phyloP scores from a whole-genome alignment of 1,140 invertebrate genomes.

The Cotesia glomerata region DNA sequence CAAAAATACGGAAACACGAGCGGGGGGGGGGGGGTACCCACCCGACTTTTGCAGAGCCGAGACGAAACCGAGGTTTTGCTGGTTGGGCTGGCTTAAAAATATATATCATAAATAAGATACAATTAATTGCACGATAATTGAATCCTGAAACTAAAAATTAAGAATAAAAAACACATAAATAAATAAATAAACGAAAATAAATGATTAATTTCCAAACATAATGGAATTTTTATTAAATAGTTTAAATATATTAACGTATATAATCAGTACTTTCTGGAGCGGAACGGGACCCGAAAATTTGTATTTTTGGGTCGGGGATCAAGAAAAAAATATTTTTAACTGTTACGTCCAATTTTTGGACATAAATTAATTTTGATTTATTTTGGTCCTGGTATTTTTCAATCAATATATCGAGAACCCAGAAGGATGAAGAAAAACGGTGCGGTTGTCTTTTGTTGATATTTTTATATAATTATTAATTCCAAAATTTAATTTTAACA shows the following conservation, averaged over 20 bases:
- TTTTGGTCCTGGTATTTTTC: no score
- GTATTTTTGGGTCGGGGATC: conserved; percentile 1
- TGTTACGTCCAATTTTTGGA: no score
- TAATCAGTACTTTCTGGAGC: neutral
- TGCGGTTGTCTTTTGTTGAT: no score
- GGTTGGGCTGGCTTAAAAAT: neutral
- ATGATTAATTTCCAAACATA: neutral
- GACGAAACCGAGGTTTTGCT: neutral
- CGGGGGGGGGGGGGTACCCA: neutral
- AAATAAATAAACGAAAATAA: neutral
- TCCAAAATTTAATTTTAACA: no score
- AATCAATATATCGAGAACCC: no score
- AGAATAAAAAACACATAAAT: neutral
- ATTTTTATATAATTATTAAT: no score
- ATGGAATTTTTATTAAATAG: neutral
- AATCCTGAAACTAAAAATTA: neutral
- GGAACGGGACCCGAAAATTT: neutral
- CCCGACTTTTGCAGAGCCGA: neutral
- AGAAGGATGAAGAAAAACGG: no score
- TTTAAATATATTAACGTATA: neutral
- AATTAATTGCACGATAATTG: neutral
- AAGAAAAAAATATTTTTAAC: no score
- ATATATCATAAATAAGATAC: neutral
- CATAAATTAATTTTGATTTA: no score
- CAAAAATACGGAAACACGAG: no score